Evolutionary conservation across 30 jellyfish, hydroid and myxozoan species (phyloP), one percentile per base, ranked within the genome.

Genomic region (Sanderia malayensis): DNA sequence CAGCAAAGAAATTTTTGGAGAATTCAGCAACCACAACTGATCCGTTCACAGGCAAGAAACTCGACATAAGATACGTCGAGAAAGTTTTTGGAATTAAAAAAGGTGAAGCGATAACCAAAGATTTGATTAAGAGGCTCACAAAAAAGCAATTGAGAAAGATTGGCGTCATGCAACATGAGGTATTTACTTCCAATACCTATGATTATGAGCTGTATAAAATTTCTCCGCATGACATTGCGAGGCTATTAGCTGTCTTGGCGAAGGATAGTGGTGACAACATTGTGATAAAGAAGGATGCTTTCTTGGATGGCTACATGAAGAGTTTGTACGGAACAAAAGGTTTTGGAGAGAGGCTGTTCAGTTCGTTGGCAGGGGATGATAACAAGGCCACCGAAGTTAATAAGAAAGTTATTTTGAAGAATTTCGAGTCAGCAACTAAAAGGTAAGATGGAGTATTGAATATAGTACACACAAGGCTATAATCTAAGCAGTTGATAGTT

Each of bases 111-210:
- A 80, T 80, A 11, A 68, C 93, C 37, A 76, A 61, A n/a, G 58
- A 44, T 25, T 79, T 61, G 23, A 63, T 85, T 11, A 29, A 32
- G 81, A 46, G 70, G 58, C 45, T 85, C 76, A 67, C 70, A n/a
- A 75, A 80, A 70, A 47, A 73, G 44, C 91, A 85, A 24, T 25
- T 85, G 17, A 87, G 95, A 60, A 80, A 80, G 73, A 18, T 75
- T 11, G 81, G 71, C 37, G 74, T 31, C 13, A 67, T 79, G 76
- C 33, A 61, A 30, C 84, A 71, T 10, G 89, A 82, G 1, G 0
- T 74, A 13, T 73, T 71, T 27, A 25, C 95, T 0, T 71, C 90
- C 9, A 76, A 70, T 24, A 9, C 80, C 31, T 85, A 85, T 28
- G 86, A 85, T 22, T 81, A 85, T 70, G 95, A 85, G 65, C 61